Conservation (phyloP, 2,113 vertebrate species). For the Cheirogaleus medius region DNA sequence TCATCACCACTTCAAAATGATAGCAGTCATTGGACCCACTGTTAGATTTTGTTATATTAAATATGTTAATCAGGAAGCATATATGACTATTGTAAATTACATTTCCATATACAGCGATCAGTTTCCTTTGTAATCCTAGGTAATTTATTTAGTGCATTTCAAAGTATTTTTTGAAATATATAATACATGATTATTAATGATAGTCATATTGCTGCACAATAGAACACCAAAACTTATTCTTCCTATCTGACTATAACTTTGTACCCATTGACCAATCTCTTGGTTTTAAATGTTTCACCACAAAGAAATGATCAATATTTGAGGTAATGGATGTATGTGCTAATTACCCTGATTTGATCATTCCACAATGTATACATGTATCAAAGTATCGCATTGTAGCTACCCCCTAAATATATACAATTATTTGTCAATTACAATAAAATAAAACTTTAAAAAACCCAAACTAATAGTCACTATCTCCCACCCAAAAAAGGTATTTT, state of each 20-base stretch:
- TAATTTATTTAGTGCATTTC: slow-evolving; percentile 23
- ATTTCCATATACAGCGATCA: slow-evolving; percentile 8
- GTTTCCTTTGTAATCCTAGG: slow-evolving; percentile 52
- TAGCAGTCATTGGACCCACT: slow-evolving; percentile 27
- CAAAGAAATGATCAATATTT: not conserved
- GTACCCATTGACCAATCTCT: not conserved
- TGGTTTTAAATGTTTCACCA: not conserved
- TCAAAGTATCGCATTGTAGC: not conserved
- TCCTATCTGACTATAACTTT: not conserved
- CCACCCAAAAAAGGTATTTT: not conserved
- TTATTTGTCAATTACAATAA: not conserved
- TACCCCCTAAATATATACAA: not conserved
- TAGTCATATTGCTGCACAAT: not conserved
- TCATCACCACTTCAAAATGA: slow-evolving; percentile 46
- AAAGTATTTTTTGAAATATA: not conserved
- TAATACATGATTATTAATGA: not conserved
- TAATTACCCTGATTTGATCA: not conserved
- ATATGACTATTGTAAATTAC: slow-evolving; percentile 9
- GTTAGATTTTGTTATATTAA: slow-evolving; percentile 34
- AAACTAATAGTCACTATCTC: not conserved
- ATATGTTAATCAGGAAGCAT: slow-evolving; percentile 54
- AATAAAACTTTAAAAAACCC: not conserved
- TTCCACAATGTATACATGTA: not conserved
- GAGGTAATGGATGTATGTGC: not conserved
- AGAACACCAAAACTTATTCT: not conserved